phyloP scores from a whole-genome alignment of 2,888 invertebrate species.

The Drosophila borealis region DNA sequence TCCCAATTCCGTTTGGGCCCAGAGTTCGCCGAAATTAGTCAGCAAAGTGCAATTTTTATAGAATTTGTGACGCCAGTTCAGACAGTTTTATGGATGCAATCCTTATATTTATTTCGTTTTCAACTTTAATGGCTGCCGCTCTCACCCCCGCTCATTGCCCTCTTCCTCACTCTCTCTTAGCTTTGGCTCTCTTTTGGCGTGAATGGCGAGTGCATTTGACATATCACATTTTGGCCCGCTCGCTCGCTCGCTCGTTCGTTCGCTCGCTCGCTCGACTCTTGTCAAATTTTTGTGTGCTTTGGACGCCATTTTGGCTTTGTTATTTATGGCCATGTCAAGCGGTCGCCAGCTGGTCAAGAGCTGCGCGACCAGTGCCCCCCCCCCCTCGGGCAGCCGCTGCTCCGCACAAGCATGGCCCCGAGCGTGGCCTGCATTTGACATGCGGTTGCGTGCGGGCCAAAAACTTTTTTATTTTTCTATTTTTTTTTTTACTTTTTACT shows the following conservation, averaged over 20 bases:
- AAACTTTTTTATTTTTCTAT: conserved; percentile 20
- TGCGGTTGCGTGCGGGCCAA: conserved; percentile 64
- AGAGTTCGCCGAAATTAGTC: conserved; percentile 26
- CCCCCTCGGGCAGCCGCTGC: not conserved
- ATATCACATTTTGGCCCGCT: conserved; percentile 74
- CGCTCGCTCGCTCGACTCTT: conserved; percentile 36
- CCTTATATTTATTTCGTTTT: conserved; percentile 45
- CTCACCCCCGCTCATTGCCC: not conserved
- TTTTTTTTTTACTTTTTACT: not conserved
- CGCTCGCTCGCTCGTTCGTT: conserved; percentile 12
- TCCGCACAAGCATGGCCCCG: conserved; percentile 12
- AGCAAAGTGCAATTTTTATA: conserved; percentile 35
- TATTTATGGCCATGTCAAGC: conserved; percentile 77
- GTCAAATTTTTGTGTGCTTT: conserved; percentile 63
- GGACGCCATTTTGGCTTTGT: conserved; percentile 78
- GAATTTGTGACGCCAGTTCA: conserved; percentile 40
- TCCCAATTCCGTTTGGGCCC: conserved; percentile 2
- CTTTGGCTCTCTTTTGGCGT: conserved; percentile 6
- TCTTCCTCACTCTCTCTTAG: not conserved
- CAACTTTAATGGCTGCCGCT: conserved; percentile 41
- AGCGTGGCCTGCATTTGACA: conserved; percentile 74
- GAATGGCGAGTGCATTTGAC: conserved; percentile 69
- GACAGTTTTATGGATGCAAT: conserved; percentile 54
- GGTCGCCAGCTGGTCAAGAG: conserved; percentile 73
- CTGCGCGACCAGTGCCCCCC: conserved; percentile 6